Evolutionary conservation across 1,140 invertebrate genomes (phyloP), one percentile per base, ranked within the genome.

Genomic region (Drosophila quadrilineata): DNA sequence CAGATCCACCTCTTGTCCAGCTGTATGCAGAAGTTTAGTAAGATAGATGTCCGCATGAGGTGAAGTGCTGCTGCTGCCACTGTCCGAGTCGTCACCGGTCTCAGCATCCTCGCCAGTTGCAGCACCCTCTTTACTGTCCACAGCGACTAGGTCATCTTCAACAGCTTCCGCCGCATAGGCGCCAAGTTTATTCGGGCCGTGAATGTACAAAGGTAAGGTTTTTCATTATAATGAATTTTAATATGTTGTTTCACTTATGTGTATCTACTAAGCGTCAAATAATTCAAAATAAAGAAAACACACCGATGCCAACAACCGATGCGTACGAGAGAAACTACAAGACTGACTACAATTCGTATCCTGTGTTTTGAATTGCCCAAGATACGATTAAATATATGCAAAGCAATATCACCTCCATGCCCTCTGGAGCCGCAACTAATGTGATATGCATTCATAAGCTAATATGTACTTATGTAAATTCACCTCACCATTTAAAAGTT

Each of bases 1-100:
- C 58, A 89, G 50, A 80, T 89, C 87, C 50, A 88, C 50, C 69
- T 89, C 87, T 56, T 76, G 73, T 6, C 88, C 88, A 6, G 87
- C 53, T 10, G 76, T 88, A 40, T 90, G 88, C 38, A 88, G 43
- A 0, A 98, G 98, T 90, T 96, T 96, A 2, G 95, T 97, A 88
- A 99, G 94, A 14, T 94, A 95, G 0, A 97, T 97, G 79, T 98
- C 97, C 28, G 96, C 96, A 93, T 99, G 95, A 24, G 95, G 94
- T 0, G 97, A 98, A n/a, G 96, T 94, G 71, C 92, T 92, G 69
- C 92, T 93, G 53, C 91, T 92, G 9, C 64, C 69, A 12, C 53
- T 46, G 65, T 92, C 92, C n/a, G 93, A 92, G 45, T 96, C 96
- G 57, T 94, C 94, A 1, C 92, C 90, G 48, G 92, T 90, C 63